Base-by-base conservation (phyloP, 1,140 invertebrate genomes). In the Ooceraea biroi region DNA sequence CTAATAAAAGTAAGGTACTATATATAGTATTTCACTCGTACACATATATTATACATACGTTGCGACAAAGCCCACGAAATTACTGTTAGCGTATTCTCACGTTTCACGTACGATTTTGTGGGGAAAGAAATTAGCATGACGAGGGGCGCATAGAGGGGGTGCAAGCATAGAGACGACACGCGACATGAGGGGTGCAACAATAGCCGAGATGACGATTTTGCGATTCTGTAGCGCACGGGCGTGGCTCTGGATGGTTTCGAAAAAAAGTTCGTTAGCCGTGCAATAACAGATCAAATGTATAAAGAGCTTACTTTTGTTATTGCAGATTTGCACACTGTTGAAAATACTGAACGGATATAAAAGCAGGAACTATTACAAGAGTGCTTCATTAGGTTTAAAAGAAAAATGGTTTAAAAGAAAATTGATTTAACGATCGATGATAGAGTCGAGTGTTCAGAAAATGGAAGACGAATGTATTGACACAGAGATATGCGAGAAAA, bases 41-140 rank as follows among this genome's bases (percentile, higher is more conserved):
- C 17, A 25, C 58, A 17, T 17, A 12, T 72, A 57, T 41, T 3
- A 8, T 57, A 63, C 12, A 63, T 50, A 63, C 30, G 11, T 25
- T 8, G 19, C 11, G 12, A 86, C 27, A 61, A 82, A 83, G 11
- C 11, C n/a, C 30, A 61, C 12, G 14, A 69, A 86, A 86, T 77
- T 22, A 58, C 52, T 57, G 84, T 63, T 41, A 73, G 52, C 58
- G 48, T 41, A 61, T 73, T 46, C 83, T 84, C 12, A 41, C 52
- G 50, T 27, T 84, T 84, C 73, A 65, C 41, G 50, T 73, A 71
- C 19, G 48, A 58, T 69, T 50, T 68, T 14, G 22, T 55, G 44
- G 36, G 50, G 14, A 58, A 55, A 46, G 68, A 80, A 88, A 89
- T 88, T 88, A 83, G 50, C 84, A 89, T 89, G 52, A 88, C 78